A percentile compares a stretch with the other conserved stretches of the same genome.
Evolutionary conservation across 2,797 vertebrate species (phyloP).

Genomic region (Hafferia zeledoni): DNA sequence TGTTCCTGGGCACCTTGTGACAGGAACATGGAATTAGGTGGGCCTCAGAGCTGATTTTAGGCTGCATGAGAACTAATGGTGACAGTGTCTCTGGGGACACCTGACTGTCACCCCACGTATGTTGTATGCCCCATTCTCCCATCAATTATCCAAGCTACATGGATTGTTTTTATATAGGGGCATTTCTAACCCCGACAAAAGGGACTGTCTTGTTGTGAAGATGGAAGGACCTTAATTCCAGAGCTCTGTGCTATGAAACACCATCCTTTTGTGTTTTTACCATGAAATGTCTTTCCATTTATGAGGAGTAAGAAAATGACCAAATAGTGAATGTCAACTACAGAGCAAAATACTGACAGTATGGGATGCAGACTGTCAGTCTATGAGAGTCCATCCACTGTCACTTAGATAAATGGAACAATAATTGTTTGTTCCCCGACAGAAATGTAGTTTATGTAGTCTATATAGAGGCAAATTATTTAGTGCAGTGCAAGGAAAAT

Average conservation of each 20-base stretch:
- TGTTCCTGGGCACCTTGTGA: neutral
- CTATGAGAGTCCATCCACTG: neutral
- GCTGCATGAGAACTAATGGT: neutral
- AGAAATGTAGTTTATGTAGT: conserved; percentile 10
- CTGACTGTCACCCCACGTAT: neutral
- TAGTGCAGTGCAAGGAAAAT: neutral
- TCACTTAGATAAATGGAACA: neutral
- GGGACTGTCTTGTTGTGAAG: neutral
- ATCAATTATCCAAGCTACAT: neutral
- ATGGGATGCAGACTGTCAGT: neutral
- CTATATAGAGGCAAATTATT: conserved; percentile 30
- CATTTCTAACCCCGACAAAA: neutral
- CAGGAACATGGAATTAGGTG: neutral
- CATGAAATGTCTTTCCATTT: neutral
- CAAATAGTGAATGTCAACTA: neutral
- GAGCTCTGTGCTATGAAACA: neutral
- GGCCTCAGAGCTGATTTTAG: neutral
- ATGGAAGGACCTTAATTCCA: neutral
- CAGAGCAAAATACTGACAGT: neutral
- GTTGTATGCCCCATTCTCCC: neutral
- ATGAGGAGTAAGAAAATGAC: neutral
- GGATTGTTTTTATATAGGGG: neutral
- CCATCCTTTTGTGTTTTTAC: neutral
- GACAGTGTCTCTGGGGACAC: neutral
- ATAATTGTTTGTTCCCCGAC: conserved; percentile 36